A percentile compares a stretch with the other conserved stretches of the same genome.
Conservation (phyloP, 2,113 vertebrate genomes). For the Empidonax traillii region DNA sequence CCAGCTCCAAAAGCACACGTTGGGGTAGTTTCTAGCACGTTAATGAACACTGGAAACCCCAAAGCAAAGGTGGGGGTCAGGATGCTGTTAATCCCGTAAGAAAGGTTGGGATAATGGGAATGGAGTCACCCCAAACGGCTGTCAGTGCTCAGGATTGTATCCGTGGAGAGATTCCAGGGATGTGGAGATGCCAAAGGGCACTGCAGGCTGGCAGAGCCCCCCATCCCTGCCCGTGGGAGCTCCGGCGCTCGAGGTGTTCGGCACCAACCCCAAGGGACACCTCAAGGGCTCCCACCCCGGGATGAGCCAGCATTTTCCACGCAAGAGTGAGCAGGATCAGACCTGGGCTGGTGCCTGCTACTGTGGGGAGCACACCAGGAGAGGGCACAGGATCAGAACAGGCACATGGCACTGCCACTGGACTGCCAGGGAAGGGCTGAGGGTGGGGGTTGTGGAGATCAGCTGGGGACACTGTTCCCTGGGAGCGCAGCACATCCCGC, state of each 20-base stretch:
- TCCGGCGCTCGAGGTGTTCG: background rate
- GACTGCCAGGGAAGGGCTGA: conserved; percentile 3
- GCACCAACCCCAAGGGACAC: conserved; percentile 32
- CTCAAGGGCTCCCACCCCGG: conserved; percentile 58
- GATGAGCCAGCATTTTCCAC: conserved; percentile 59
- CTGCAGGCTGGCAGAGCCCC: background rate
- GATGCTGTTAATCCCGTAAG: conserved; percentile 46
- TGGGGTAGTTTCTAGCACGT: background rate
- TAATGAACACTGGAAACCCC: background rate
- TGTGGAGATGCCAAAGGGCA: background rate
- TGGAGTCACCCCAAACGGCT: background rate
- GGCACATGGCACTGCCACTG: background rate
- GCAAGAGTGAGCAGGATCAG: conserved; percentile 71
- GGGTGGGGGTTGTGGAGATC: background rate
- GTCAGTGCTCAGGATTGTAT: background rate
- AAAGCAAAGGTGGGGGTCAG: conserved; percentile 12
- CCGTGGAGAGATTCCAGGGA: background rate
- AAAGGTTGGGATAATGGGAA: background rate
- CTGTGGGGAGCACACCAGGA: conserved; percentile 70
- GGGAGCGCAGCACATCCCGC: background rate
- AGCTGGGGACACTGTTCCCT: background rate
- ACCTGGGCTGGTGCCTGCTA: conserved; percentile 74
- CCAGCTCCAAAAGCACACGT: background rate
- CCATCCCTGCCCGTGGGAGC: background rate
- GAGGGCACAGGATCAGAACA: conserved; percentile 58